Conservation (phyloP, 1,140 invertebrate genomes). For the Aphelenchoides besseyi region DNA sequence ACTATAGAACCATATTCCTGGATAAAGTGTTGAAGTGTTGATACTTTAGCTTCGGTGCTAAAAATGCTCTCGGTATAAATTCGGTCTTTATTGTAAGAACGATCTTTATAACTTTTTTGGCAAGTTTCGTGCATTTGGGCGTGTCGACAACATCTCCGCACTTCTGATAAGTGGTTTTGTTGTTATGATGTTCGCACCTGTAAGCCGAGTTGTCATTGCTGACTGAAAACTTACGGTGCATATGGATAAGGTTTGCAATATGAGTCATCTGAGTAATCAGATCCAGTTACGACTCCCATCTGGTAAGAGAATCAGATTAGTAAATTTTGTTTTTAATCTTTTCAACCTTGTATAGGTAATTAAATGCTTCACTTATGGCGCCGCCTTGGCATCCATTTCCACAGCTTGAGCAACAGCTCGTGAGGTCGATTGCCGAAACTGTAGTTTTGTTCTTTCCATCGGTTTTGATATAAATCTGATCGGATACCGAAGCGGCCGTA, state of each 20-base stretch:
- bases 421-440: constrained; percentile 79
- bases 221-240: no score
- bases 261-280: constrained; percentile 72
- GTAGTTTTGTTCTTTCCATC: constrained; percentile 70
- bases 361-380: constrained; percentile 69
- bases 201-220: no score
- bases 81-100: constrained; percentile 73
- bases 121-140: constrained; percentile 76
- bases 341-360: constrained; percentile 17
- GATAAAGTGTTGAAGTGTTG: constrained; percentile 79
- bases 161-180: constrained; percentile 69
- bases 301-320: neutral
- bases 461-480: constrained; percentile 79
- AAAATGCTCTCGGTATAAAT: constrained; percentile 73
- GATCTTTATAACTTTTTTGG: constrained; percentile 70
- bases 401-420: constrained; percentile 77
- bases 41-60: no score
- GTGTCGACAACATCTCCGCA: constrained; percentile 63
- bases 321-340: no score
- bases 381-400: constrained; percentile 70
- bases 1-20: constrained; percentile 83
- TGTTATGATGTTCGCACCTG: constrained; percentile 86
- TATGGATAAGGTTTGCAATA: constrained; percentile 80
- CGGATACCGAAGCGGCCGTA: constrained; percentile 71
- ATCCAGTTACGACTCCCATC: constrained; percentile 73